phyloP scores from a whole-genome alignment of 2,888 invertebrate species.

The Uropetala carovei region DNA sequence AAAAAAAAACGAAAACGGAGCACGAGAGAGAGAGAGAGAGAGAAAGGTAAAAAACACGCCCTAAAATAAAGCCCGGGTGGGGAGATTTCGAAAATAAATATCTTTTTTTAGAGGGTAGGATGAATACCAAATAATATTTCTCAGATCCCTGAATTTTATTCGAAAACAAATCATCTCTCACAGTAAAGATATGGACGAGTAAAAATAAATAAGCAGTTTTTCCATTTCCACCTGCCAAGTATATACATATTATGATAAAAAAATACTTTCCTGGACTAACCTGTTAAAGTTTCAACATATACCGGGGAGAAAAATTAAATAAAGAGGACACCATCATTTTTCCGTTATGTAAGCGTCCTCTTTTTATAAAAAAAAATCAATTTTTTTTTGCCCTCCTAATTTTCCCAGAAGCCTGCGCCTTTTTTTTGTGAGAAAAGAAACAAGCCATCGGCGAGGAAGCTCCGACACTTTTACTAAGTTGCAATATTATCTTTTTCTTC shows the following conservation, averaged over 20 bases:
- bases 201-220: neutral
- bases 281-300: neutral
- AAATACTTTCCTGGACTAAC: neutral
- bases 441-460: neutral
- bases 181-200: neutral
- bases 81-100: neutral
- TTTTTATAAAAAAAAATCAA: neutral
- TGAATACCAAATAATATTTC: neutral
- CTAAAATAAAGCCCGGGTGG: neutral
- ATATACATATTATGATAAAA: too few species aligned
- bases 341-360: conserved; percentile 3
- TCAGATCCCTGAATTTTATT: neutral
- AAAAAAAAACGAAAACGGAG: neutral
- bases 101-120: neutral
- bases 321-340: neutral
- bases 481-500: conserved; percentile 14
- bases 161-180: neutral
- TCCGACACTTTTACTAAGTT: conserved; percentile 37
- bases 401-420: neutral
- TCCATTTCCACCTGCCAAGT: neutral
- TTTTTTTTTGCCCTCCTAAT: neutral
- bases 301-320: neutral
- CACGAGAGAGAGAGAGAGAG: neutral
- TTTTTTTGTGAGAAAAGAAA: neutral
- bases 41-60: neutral